Percentiles rank a stretch among this genome's conserved stretches.
Conservation (phyloP, 2,888 invertebrate species). For the Idaea straminata region DNA sequence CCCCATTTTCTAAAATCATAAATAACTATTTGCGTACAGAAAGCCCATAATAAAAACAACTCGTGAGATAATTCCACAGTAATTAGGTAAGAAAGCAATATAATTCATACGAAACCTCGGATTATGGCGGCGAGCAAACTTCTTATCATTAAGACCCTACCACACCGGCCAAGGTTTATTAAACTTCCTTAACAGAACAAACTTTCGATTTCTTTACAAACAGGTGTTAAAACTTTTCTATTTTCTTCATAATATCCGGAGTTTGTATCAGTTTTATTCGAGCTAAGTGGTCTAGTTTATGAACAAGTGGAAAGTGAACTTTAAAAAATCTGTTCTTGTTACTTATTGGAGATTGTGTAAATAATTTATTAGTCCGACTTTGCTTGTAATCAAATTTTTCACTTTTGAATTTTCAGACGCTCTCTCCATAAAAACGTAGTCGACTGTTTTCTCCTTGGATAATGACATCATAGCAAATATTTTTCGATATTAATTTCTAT, state of each 20-base stretch:
- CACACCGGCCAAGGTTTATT: background rate
- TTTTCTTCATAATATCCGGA: constrained; percentile 15
- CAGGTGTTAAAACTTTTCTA: constrained; percentile 20
- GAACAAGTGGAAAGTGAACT: background rate
- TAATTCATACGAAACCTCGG: background rate
- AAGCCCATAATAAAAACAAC: background rate
- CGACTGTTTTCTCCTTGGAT: too few species aligned
- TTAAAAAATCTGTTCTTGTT: background rate
- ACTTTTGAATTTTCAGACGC: too few species aligned
- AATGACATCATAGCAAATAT: too few species aligned
- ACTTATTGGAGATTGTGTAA: too few species aligned
- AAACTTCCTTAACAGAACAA: constrained; percentile 26
- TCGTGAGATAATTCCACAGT: background rate
- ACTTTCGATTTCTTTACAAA: constrained; percentile 31
- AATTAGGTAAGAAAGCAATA: background rate
- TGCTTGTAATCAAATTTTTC: too few species aligned
- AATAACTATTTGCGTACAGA: background rate
- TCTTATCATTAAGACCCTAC: background rate
- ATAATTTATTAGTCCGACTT: too few species aligned
- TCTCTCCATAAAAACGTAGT: too few species aligned
- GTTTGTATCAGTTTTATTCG: background rate
- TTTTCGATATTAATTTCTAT: too few species aligned
- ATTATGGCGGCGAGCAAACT: background rate
- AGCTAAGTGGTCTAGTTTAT: background rate
- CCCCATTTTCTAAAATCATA: background rate